Evolutionary conservation across 2,797 vertebrate genomes (phyloP), one percentile per base, ranked within the genome.

Genomic region (Bufotes viridis): DNA sequence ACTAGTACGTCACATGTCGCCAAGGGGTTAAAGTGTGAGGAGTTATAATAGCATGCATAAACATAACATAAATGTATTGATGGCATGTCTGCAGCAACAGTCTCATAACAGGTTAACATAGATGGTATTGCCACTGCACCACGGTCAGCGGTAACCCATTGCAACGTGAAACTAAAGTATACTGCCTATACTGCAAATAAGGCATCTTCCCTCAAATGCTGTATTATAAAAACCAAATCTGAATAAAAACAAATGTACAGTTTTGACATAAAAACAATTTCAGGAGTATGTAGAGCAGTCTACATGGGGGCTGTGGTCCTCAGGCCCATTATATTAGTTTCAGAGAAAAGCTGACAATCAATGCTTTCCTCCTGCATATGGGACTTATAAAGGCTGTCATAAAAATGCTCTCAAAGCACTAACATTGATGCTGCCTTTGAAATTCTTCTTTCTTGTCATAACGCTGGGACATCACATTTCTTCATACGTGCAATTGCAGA

Each of bases 331-430:
- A 58, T 74, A 72, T 34, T 70, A 58, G 11, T 20, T 53, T 82
- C 9, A 82, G 53, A 42, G 67, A 18, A 84, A 84, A 18, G 67
- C 55, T 60, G 81, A 72, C 81, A 83, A 83, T 70, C 65, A 83
- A 57, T 83, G 29, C 57, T 84, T 84, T 84, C 67, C 61, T n/a
- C 26, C 70, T 84, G 20, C 82, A 84, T 75, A 55, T 75, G 69
- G 82, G 55, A 75, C 82, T 42, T 74, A 49, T 84, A 75, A 84
- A 42, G 82, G 82, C 70, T 72, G 69, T 84, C 29, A 75, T 72
- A 51, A 75, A 84, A 61, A 75, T 74, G 82, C 82, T 75, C 42
- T 75, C 29, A 61, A 75, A 84, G 82, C 81, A 83, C 65, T 83
- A 58, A 24, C 24, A 70, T 20, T 72, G 42, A 55, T 20, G 34